These are phyloP conservation scores for Thamnaconus septentrionalis DNA, from an alignment of 2,113 vertebrate species.

Conservation along the genomic window DNA sequence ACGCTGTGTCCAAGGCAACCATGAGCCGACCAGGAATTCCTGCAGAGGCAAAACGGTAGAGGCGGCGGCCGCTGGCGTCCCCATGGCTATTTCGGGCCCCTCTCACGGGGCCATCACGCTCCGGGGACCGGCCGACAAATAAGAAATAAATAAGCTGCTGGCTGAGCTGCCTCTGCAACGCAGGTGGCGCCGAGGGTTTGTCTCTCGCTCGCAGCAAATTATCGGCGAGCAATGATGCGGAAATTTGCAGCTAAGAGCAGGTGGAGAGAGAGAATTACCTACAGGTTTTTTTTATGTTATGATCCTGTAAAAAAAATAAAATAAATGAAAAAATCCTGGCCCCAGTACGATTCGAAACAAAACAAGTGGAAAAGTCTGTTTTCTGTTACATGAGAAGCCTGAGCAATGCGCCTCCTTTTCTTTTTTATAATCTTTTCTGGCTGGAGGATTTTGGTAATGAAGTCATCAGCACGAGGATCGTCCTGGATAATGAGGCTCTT, in stretches of 20 bases:
- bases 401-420: conserved; percentile 20
- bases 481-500: conserved; percentile 43
- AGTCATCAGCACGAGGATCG: conserved; percentile 44
- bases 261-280: conserved; percentile 10
- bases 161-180: conserved; percentile 7
- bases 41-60: conserved; percentile 31
- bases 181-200: background rate
- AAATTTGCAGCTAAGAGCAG: conserved; percentile 1
- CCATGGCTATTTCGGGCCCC: conserved; percentile 1
- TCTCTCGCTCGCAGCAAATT: conserved; percentile 19
- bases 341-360: too few relatives aligned
- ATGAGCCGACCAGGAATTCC: conserved; percentile 51
- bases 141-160: conserved; percentile 27
- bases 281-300: conserved; percentile 1
- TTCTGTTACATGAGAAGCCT: conserved; percentile 9
- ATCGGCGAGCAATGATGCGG: conserved; percentile 21
- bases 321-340: too few relatives aligned
- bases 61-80: conserved; percentile 11
- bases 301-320: too few relatives aligned
- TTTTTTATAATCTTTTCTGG: background rate
- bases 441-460: conserved; percentile 49
- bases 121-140: conserved; percentile 16
- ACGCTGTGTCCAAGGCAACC: conserved; percentile 79
- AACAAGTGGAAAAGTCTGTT: background rate
- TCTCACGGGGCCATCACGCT: conserved; percentile 25